These are phyloP conservation scores for Antigone vipio DNA, from an alignment of 2,113 vertebrate species.

Conservation along the genomic window DNA sequence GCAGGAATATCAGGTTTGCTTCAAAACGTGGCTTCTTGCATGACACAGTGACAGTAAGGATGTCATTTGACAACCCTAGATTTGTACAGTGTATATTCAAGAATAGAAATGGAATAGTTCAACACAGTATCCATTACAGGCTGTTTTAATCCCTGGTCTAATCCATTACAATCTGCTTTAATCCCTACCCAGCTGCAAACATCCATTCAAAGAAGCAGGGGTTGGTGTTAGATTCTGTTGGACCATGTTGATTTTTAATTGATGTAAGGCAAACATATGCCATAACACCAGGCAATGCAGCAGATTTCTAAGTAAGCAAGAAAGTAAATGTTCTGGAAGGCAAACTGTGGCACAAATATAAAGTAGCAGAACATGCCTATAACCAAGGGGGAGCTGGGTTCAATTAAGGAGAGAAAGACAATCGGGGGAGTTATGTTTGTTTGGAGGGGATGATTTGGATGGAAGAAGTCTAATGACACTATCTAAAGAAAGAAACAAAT, in stretches of 20 bases:
- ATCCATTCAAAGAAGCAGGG: constrained; percentile 42
- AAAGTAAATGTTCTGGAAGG: constrained; percentile 10
- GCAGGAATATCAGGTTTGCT: neutral
- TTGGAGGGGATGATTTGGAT: neutral
- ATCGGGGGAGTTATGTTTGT: neutral
- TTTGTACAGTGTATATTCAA: neutral
- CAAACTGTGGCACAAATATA: constrained; percentile 14
- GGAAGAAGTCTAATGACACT: neutral
- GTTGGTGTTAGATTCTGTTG: constrained; percentile 14
- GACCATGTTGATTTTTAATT: constrained; percentile 55
- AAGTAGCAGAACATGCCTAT: constrained; percentile 3
- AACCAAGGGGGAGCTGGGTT: constrained; percentile 26
- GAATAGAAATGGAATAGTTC: constrained; percentile 38
- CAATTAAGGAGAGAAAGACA: constrained; percentile 21
- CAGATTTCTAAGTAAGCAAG: constrained; percentile 27
- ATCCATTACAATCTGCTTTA: constrained; percentile 62
- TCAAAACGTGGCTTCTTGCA: neutral
- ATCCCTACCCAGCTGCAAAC: constrained; percentile 43
- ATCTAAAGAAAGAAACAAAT: neutral
- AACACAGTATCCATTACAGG: constrained; percentile 45
- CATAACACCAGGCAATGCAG: constrained; percentile 7
- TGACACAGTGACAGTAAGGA: neutral
- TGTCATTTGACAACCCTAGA: neutral
- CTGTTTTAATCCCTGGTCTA: constrained; percentile 51
- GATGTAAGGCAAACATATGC: constrained; percentile 47